phyloP scores from a whole-genome alignment of 2,888 invertebrate species.

The Dermolepida albohirtum region DNA sequence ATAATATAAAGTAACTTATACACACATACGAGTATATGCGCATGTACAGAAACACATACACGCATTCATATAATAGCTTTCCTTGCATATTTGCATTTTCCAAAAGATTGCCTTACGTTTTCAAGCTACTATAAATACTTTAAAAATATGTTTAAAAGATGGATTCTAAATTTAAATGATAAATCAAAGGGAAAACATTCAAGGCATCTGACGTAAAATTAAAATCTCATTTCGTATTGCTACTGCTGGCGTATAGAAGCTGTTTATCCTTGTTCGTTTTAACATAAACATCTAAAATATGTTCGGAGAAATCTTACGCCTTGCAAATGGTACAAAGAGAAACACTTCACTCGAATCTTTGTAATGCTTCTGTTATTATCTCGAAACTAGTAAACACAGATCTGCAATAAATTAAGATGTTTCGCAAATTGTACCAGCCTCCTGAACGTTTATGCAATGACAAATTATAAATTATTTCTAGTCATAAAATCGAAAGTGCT shows the following conservation, averaged over 20 bases:
- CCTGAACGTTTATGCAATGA: too few species aligned
- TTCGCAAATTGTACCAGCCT: too few species aligned
- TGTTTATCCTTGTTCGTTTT: too few species aligned
- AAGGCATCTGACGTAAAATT: constrained; percentile 11
- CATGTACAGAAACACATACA: not conserved
- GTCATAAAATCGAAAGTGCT: too few species aligned
- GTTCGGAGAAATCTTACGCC: too few species aligned
- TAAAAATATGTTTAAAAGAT: not conserved
- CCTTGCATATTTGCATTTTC: not conserved
- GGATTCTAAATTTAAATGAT: constrained; percentile 26
- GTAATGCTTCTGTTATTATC: too few species aligned
- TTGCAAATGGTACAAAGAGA: too few species aligned
- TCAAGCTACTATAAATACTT: constrained; percentile 10
- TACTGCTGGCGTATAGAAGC: not conserved
- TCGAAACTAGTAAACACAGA: too few species aligned
- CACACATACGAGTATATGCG: not conserved
- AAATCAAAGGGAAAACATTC: constrained; percentile 28
- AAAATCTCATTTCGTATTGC: constrained; percentile 1
- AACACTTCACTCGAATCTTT: too few species aligned
- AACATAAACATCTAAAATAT: too few species aligned
- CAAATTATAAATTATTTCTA: too few species aligned
- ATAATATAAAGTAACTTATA: not conserved
- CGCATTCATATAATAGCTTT: not conserved
- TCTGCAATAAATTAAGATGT: too few species aligned
- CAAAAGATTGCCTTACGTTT: not conserved